These are phyloP conservation scores for Recurvirostra avosetta DNA, from an alignment of 2,113 vertebrate genomes.

Conservation along the genomic window DNA sequence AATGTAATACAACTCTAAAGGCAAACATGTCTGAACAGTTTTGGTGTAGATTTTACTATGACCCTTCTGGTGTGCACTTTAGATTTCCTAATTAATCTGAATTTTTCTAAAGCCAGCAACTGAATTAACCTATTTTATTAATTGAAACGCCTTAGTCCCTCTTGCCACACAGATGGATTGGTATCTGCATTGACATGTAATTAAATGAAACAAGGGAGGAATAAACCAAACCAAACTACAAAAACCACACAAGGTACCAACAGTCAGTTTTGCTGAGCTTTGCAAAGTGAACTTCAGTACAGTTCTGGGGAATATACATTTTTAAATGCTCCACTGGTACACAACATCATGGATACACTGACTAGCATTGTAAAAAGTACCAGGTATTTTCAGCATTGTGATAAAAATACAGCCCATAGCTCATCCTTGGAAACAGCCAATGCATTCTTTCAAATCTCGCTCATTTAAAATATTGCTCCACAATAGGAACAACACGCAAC, in stretches of 20 bases:
- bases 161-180: neutral
- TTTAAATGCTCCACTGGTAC: neutral
- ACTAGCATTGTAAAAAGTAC: neutral
- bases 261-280: neutral
- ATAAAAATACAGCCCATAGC: neutral
- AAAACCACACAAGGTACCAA: neutral
- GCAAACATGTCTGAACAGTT: neutral
- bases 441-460: neutral
- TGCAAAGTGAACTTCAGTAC: neutral
- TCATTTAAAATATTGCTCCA: neutral
- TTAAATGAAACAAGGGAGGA: neutral
- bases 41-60: neutral
- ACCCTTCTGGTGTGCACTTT: neutral
- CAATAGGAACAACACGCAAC: neutral
- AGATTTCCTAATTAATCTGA: neutral
- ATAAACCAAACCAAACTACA: neutral
- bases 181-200: neutral
- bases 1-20: neutral
- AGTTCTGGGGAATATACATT: neutral
- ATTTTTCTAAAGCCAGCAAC: neutral
- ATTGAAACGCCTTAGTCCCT: neutral
- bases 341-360: neutral
- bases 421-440: neutral
- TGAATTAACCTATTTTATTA: neutral
- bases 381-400: neutral